Evolutionary conservation across 2,113 vertebrate genomes (phyloP), one percentile per base, ranked within the genome.

Genomic region (Chelonoidis abingdonii): DNA sequence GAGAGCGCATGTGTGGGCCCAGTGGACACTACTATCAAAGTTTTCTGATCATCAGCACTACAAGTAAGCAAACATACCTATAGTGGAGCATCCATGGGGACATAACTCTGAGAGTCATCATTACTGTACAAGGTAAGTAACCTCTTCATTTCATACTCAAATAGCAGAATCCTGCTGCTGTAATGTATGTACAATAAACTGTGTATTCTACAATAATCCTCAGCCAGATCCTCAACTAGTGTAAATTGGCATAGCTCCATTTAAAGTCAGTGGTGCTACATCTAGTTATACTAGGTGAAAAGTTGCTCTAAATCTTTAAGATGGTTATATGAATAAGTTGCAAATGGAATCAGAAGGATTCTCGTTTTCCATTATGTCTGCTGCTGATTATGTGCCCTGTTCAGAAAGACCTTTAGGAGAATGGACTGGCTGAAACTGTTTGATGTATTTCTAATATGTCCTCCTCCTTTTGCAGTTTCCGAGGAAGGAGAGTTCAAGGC

Each of bases 401-500:
- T 94, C 54, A 86, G 47, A 41, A 22, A 53, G 72, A 27, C 19
- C 27, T 56, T 76, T 53, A 62, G 47, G 38, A 47, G 38, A 62
- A 41, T 38, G 10, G 31, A 31, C 52, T 69, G 47, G 10, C 22
- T 87, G 50, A 89, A 69, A 14, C 8, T 65, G 5, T 80, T 81
- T 10, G 87, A 80, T 59, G 25, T 92, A 16, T 69, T 87, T n/a
- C 84, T 92, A 6, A 2, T 92, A 24, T 94, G 84, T 97, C 84
- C 80, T 97, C 88, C 72, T 96, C 98, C 27, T 95, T 87, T 97
- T 98, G 53, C 96, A 99, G 99, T 95, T 98, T 97, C 98, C 92
- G 94, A 98, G 95, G 99, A 99, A 96, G 98, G 96, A 86, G 99
- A 99, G n/a, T 98, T 99, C 95, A 98, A 98, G 96, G 98, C 99